These are phyloP conservation scores for Dolichomitus sp. DNA, from an alignment of 2,888 invertebrate species.

Conservation along the genomic window DNA sequence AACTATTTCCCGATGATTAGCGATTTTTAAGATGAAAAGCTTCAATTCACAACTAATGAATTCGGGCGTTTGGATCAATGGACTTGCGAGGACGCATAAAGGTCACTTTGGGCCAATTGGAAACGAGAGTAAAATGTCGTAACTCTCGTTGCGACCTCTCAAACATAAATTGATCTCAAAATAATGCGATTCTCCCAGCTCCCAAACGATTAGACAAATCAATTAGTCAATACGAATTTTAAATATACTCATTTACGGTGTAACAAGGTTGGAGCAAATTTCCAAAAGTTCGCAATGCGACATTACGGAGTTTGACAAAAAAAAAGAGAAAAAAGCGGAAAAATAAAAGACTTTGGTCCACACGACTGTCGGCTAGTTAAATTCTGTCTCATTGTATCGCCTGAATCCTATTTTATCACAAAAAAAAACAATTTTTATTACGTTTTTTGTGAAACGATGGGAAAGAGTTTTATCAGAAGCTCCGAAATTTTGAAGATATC, in stretches of 20 bases:
- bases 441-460: background rate
- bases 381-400: background rate
- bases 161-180: background rate
- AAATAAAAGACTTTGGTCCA: background rate
- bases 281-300: background rate
- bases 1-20: conserved; percentile 87
- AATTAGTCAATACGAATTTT: conserved; percentile 22
- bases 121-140: background rate
- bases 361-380: background rate
- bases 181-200: background rate
- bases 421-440: background rate
- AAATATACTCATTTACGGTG: conserved; percentile 24
- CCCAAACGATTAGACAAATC: conserved; percentile 14
- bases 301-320: background rate
- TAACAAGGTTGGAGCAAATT: conserved; percentile 23
- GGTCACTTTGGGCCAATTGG: background rate
- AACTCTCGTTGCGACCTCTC: background rate
- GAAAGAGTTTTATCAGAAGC: background rate
- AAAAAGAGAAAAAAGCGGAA: background rate
- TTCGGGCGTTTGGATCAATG: conserved; percentile 24
- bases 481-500: background rate
- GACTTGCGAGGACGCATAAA: background rate
- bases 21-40: background rate
- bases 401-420: background rate
- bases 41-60: background rate